A percentile compares a stretch with the other conserved stretches of the same genome.
Evolutionary conservation across 2,797 vertebrate genomes (phyloP).

Genomic region (Eospalax fontanierii): DNA sequence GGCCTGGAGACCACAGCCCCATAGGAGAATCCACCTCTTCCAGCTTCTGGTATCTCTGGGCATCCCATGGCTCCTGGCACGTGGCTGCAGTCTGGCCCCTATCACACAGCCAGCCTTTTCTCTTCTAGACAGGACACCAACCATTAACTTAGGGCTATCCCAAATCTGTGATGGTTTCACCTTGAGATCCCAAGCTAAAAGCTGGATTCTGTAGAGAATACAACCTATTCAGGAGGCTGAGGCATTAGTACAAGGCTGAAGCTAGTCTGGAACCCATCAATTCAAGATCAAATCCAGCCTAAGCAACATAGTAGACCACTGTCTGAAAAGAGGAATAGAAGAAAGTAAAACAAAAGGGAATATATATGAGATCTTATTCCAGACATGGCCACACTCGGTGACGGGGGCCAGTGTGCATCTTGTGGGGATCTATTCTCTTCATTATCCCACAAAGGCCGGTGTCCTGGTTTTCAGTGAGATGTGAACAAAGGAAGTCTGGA

Average conservation of each 20-base stretch:
- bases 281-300: not conserved
- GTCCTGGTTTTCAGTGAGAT: not conserved
- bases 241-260: not conserved
- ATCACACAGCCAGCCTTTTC: rapidly evolving
- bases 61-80: rapidly evolving
- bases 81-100: rapidly evolving
- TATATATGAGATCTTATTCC: not conserved
- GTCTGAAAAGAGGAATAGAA: not conserved
- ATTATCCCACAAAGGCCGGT: rapidly evolving
- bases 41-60: not conserved
- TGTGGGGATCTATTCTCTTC: rapidly evolving
- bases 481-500: too few species aligned
- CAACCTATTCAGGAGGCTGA: not conserved
- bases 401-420: rapidly evolving
- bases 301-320: not conserved
- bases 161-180: not conserved
- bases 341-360: not conserved
- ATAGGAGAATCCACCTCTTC: not conserved
- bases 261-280: not conserved
- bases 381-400: rapidly evolving
- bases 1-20: not conserved
- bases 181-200: not conserved
- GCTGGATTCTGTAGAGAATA: not conserved
- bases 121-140: too few species aligned
- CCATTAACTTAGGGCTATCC: rapidly evolving